Conservation (phyloP, 1,140 invertebrate species). For the Thrips palmi region DNA sequence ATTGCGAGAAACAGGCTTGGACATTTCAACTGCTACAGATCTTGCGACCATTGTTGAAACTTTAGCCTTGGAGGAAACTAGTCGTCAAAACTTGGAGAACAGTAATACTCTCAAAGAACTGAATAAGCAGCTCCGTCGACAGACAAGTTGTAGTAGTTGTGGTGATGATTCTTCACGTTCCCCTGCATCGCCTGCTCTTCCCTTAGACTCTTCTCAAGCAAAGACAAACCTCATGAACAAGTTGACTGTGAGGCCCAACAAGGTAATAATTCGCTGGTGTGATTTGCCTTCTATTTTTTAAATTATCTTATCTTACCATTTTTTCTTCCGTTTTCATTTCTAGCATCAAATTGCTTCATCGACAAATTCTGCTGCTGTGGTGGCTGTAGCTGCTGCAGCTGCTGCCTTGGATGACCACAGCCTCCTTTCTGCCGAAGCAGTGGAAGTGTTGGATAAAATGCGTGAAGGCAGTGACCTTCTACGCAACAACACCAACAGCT, state of each 20-base stretch:
- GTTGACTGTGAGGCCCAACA: too few relatives aligned
- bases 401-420: constrained; percentile 7
- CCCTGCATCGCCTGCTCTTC: too few relatives aligned
- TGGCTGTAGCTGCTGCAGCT: too few relatives aligned
- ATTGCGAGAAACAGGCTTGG: constrained; percentile 42
- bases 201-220: too few relatives aligned
- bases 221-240: too few relatives aligned
- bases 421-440: constrained; percentile 24
- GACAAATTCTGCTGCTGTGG: neutral
- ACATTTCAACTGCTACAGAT: constrained; percentile 45
- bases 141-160: too few relatives aligned
- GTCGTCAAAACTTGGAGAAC: too few relatives aligned
- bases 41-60: constrained; percentile 71
- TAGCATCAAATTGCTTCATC: neutral
- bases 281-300: neutral
- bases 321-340: neutral
- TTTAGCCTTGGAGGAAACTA: constrained; percentile 39
- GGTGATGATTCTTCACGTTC: too few relatives aligned
- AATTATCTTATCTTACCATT: neutral
- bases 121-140: too few relatives aligned
- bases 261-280: too few relatives aligned
- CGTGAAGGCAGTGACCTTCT: constrained; percentile 46
- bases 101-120: too few relatives aligned
- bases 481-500: constrained; percentile 59
- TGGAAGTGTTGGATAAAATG: constrained; percentile 41